phyloP scores from a whole-genome alignment of 2,888 invertebrate species.

The Trisateles emortualis region DNA sequence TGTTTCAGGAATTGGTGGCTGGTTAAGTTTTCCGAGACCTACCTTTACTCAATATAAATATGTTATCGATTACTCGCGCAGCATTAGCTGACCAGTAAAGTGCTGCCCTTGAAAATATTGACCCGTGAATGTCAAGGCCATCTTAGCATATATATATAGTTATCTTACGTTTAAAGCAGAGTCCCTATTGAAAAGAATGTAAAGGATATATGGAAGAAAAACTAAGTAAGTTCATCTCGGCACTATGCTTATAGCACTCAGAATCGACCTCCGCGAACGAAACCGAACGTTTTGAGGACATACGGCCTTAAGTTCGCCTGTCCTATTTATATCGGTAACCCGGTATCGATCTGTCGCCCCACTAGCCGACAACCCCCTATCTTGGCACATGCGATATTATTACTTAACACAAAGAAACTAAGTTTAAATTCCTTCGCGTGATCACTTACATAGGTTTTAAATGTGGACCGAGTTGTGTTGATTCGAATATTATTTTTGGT shows the following conservation, averaged over 20 bases:
- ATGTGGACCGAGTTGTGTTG: slow-evolving; percentile 64
- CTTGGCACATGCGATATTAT: slow-evolving; percentile 60
- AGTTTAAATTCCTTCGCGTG: slow-evolving; percentile 57
- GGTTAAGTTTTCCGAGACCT: too few species aligned
- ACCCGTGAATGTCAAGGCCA: neutral
- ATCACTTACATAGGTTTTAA: slow-evolving; percentile 54
- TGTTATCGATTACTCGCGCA: too few species aligned
- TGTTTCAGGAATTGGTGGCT: too few species aligned
- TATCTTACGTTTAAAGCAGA: too few species aligned
- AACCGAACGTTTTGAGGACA: slow-evolving; percentile 69
- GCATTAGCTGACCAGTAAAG: too few species aligned
- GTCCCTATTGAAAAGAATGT: too few species aligned
- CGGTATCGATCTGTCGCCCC: slow-evolving; percentile 82
- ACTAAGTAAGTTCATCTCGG: slow-evolving; percentile 25
- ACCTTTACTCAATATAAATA: too few species aligned
- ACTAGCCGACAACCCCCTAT: slow-evolving; percentile 79
- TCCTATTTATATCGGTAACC: slow-evolving; percentile 83
- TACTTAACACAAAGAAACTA: slow-evolving; percentile 56
- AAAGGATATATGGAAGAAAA: too few species aligned
- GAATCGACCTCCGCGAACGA: slow-evolving; percentile 72
- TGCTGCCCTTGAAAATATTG: neutral
- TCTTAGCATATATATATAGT: too few species aligned
- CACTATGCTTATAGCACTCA: slow-evolving; percentile 51
- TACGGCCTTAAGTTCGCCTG: slow-evolving; percentile 71
- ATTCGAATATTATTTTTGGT: slow-evolving; percentile 55